Base-by-base conservation (phyloP, 1,140 invertebrate species). In the Drosophila elegans region DNA sequence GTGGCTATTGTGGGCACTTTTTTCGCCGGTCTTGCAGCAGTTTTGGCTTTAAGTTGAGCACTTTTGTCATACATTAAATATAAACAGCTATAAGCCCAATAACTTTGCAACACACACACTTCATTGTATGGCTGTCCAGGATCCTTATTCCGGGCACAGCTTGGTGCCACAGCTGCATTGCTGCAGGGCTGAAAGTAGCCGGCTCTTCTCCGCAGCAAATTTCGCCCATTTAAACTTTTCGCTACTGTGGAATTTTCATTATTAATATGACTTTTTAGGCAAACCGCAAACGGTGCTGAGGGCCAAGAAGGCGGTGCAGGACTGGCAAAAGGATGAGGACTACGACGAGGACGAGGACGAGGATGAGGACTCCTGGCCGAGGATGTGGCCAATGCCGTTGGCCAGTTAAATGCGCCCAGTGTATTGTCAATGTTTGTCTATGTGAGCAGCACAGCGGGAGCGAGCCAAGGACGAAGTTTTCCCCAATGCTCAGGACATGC, bases 231-330 rank as follows among this genome's bases (percentile, higher is more conserved):
- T 88, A 88, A 86, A 88, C 84, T 88, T 88, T 88, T 74, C 83
- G 83, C 84, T 80, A 88, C 83, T 77, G 83, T 88, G 83, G 61
- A 88, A 88, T 88, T 88, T 88, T 88, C 84, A 88, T 88, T 88
- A 88, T 88, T 88, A 88, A 88, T 88, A 89, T 83, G 79, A 88
- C 79, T 88, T 88, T 86, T 88, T 88, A 83, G 83, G 83, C 83
- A 69, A 74, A 62, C 74, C 64, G 81, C 81, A 86, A 86, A 74
- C 77, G 81, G 77, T 78, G 60, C 78, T 63, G 68, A 53, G 68
- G 66, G 73, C 56, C 55, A 44, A 45, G 39, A 36, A 44, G 45
- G 16, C 16, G 48, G 5, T 29, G 52, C 11, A 42, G 21, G 45
- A 12, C 44, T 16, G 2, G 0, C 61, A 54, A 63, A 57, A 42